Evolutionary conservation across 1,140 invertebrate genomes (phyloP), one percentile per base, ranked within the genome.

Genomic region (Drosophila nigromelanica): DNA sequence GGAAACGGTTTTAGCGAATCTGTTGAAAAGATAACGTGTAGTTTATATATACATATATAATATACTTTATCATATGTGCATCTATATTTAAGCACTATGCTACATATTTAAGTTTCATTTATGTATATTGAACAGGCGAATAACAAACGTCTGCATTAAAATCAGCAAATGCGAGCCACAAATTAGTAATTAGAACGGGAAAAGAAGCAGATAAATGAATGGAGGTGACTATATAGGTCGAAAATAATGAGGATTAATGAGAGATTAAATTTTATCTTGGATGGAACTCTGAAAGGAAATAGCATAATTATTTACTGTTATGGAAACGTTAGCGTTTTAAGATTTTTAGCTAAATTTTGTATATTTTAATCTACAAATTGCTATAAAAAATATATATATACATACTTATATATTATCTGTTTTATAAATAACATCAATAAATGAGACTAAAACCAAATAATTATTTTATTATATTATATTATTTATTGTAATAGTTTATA

Each of bases 301-400:
- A 87, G 82, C 72, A 89, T 87, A 87, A 87, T 87, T 87, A 87
- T 87, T 78, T 73, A 87, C 78, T 82, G 82, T 87, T 87, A 89
- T 76, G 81, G 73, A 39, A 64, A 60, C 63, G 73, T 82, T 82
- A 87, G 78, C 78, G 66, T 79, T 89, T 77, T 89, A 89, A 89
- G 83, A 56, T 74, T 89, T 89, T 89, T 89, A 89, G 83, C 83
- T 89, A 89, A 89, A 89, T 89, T 89, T 89, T 89, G 83, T 89
- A 89, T 89, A 77, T 89, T 89, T 89, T 83, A 89, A 80, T 89
- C 79, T 83, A 89, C 85, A 83, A 72, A 83, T 76, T 74, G 82
- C 73, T 87, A 76, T 70, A 33, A 39, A 79, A 33, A 39, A 79
- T 69, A 54, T 69, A 63, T 62, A 45, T 58, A 75, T 59, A 75